phyloP scores from a whole-genome alignment of 2,888 invertebrate species.

The Xanthostigma xanthostigma region DNA sequence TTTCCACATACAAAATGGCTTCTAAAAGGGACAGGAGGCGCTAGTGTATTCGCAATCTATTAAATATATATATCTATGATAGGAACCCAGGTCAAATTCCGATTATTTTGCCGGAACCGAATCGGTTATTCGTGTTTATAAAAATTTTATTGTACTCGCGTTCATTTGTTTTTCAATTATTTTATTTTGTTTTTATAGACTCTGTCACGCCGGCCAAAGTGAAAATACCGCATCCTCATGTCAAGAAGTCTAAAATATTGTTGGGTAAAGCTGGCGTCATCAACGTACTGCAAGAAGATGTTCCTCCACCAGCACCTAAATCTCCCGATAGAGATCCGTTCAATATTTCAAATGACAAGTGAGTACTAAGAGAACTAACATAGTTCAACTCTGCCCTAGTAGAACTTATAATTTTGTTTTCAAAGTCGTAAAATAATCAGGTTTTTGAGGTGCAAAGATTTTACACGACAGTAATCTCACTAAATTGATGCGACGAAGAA shows the following conservation, averaged over 20 bases:
- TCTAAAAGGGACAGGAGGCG: no score
- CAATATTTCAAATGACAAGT: constrained; percentile 96
- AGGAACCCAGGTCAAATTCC: no score
- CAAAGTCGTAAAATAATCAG: no score
- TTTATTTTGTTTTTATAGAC: constrained; percentile 32
- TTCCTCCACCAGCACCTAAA: constrained; percentile 81
- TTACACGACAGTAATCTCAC: no score
- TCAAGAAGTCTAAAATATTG: constrained; percentile 82
- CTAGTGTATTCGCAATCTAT: no score
- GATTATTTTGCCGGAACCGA: no score
- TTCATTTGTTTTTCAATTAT: constrained; percentile 16
- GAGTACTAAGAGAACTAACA: constrained; percentile 23
- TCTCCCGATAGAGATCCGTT: constrained; percentile 90
- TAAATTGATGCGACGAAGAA: no score
- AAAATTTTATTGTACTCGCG: background rate
- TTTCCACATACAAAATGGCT: no score
- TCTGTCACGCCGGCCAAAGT: constrained; percentile 70
- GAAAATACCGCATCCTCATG: constrained; percentile 86
- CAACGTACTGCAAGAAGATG: constrained; percentile 84
- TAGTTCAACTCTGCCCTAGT: background rate
- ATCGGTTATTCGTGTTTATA: no score
- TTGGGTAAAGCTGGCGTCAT: constrained; percentile 93
- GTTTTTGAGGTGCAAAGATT: no score
- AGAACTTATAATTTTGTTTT: background rate
- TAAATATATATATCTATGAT: no score